Evolutionary conservation across 1,140 invertebrate species (phyloP).

Genomic region (Pseudomyrmex dendroicus): DNA sequence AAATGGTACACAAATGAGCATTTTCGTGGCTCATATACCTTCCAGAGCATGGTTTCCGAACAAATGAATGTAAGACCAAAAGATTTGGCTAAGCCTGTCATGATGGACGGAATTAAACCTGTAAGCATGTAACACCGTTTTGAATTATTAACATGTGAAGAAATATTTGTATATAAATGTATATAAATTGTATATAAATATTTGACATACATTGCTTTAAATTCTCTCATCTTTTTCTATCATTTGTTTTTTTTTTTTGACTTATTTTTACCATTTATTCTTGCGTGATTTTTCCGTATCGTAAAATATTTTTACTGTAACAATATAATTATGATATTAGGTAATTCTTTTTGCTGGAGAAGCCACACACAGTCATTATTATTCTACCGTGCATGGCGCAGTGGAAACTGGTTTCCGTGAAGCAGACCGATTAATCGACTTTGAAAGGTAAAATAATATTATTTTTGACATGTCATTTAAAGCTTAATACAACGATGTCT

Average conservation of each 20-base stretch:
- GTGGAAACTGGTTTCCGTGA: slow-evolving; percentile 91
- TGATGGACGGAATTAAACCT: slow-evolving; percentile 83
- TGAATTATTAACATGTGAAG: no score
- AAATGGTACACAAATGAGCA: slow-evolving; percentile 89
- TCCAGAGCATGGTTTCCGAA: slow-evolving; percentile 85
- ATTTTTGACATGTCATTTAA: slow-evolving; percentile 17
- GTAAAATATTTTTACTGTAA: neutral
- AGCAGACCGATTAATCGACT: slow-evolving; percentile 86
- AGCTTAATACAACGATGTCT: slow-evolving; percentile 5
- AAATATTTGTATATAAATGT: no score
- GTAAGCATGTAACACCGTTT: slow-evolving; percentile 71
- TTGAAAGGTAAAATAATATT: slow-evolving; percentile 72
- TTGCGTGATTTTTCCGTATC: neutral
- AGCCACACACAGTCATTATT: slow-evolving; percentile 88
- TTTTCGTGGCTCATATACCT: slow-evolving; percentile 90
- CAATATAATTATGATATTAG: slow-evolving; percentile 62
- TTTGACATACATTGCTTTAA: neutral
- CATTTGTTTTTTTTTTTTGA: neutral
- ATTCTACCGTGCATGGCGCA: slow-evolving; percentile 92
- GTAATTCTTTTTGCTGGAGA: slow-evolving; percentile 89
- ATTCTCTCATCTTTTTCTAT: neutral
- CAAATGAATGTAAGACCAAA: slow-evolving; percentile 80
- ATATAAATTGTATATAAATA: no score
- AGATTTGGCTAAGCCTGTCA: slow-evolving; percentile 86
- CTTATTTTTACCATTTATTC: neutral